phyloP scores from a whole-genome alignment of 2,113 vertebrate species.

The Siphamia tubifer region DNA sequence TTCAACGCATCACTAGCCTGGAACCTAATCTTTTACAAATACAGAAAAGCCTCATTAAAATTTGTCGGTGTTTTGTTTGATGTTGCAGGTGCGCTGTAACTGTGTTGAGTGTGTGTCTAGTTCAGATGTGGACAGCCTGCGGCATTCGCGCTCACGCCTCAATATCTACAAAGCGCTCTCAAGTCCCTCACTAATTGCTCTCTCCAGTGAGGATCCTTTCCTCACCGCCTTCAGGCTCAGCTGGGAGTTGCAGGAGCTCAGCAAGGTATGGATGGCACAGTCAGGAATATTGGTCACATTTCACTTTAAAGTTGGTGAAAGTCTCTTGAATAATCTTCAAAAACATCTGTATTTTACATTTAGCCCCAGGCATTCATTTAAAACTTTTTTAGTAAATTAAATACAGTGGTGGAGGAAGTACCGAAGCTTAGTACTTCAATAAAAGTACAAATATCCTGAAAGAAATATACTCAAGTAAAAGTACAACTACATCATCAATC shows the following conservation, averaged over 20 bases:
- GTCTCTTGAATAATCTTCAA: not conserved
- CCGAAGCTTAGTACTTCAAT: no score
- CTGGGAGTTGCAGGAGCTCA: conserved; percentile 98
- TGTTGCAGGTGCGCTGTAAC: conserved; percentile 88
- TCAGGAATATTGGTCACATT: not conserved
- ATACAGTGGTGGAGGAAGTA: no score
- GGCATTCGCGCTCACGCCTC: conserved; percentile 95
- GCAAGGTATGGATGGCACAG: conserved; percentile 80
- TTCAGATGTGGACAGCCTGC: conserved; percentile 95
- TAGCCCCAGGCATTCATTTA: not conserved
- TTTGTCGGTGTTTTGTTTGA: conserved; percentile 18
- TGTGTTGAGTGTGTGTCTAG: conserved; percentile 97
- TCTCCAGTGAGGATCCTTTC: conserved; percentile 98
- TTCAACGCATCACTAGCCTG: not conserved
- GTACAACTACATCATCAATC: no score
- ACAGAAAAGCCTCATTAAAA: conserved; percentile 21
- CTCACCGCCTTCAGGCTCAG: conserved; percentile 96
- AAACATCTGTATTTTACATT: not conserved
- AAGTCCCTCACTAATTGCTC: conserved; percentile 91
- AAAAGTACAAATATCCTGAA: no score
- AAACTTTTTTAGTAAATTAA: not conserved
- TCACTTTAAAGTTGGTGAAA: not conserved
- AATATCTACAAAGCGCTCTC: conserved; percentile 97
- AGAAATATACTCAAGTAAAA: no score
- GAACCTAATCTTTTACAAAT: not conserved